Conservation (phyloP, 2,113 vertebrate genomes). For the Eretmochelys imbricata region DNA sequence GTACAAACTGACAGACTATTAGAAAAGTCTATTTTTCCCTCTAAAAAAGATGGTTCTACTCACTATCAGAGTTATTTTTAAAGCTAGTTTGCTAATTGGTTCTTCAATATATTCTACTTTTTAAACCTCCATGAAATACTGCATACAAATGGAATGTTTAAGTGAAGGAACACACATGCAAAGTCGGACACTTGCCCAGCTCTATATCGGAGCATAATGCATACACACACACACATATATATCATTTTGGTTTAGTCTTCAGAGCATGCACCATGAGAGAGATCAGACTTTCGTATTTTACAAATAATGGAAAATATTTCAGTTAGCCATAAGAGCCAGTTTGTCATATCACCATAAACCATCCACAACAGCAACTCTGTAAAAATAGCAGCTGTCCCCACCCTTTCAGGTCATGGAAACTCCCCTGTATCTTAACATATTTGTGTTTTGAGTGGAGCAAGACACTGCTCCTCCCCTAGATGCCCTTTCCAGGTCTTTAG, state of each 20-base stretch:
- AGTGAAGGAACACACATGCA: neutral
- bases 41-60: neutral
- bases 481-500: neutral
- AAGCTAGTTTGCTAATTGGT: neutral
- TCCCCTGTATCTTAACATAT: neutral
- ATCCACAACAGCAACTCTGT: accelerated
- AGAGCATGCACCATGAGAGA: neutral
- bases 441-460: neutral
- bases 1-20: neutral
- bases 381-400: neutral
- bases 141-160: neutral
- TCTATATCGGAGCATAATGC: neutral
- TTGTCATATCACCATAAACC: neutral
- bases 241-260: neutral
- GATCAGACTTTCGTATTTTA: neutral
- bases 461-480: neutral
- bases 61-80: constrained; percentile 7
- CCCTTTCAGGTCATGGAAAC: neutral
- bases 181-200: neutral
- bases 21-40: neutral
- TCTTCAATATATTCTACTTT: constrained; percentile 8
- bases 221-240: neutral
- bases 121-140: constrained; percentile 29
- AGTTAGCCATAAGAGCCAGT: neutral
- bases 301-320: neutral